These are phyloP conservation scores for Otus sunia DNA, from an alignment of 2,113 vertebrate genomes.

Conservation along the genomic window DNA sequence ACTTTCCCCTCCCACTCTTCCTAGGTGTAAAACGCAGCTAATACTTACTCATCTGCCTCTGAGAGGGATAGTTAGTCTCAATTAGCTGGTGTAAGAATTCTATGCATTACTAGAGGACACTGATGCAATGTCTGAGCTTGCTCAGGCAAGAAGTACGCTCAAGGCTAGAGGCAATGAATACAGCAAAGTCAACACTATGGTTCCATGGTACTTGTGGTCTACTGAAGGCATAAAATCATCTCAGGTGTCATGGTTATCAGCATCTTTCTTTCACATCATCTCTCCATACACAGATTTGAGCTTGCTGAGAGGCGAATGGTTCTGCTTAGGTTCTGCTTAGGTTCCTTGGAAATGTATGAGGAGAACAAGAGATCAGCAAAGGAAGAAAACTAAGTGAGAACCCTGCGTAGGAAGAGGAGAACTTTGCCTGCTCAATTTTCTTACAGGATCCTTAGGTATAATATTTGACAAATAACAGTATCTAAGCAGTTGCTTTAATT, in stretches of 20 bases:
- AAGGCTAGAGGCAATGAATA: background rate
- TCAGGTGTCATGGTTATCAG: background rate
- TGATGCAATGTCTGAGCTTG: background rate
- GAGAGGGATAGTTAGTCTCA: background rate
- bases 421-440: background rate
- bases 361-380: background rate
- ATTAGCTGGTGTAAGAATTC: background rate
- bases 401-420: background rate
- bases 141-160: background rate
- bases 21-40: background rate
- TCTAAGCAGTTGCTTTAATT: background rate
- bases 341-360: background rate
- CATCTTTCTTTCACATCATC: background rate
- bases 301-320: background rate
- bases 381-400: background rate
- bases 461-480: background rate
- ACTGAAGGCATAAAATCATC: background rate
- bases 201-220: background rate
- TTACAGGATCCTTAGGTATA: background rate
- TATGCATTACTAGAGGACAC: background rate
- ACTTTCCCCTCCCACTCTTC: constrained; percentile 30
- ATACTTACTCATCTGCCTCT: background rate
- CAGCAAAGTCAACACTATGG: background rate
- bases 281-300: background rate
- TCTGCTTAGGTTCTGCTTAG: background rate